phyloP scores from a whole-genome alignment of 2,888 invertebrate species.

The Lasioglossum malachurum region DNA sequence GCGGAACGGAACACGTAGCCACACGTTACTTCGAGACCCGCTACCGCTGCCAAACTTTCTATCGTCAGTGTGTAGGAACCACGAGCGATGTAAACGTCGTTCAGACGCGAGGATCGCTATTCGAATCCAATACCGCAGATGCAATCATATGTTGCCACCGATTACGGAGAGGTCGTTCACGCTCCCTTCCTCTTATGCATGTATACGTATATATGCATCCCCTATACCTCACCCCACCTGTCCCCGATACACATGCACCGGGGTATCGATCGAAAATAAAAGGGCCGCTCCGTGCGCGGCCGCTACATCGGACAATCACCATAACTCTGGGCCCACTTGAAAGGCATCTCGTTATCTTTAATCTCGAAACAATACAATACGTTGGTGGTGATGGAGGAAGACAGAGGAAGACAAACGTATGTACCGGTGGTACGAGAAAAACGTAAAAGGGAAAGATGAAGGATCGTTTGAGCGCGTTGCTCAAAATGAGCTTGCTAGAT shows the following conservation, averaged over 20 bases:
- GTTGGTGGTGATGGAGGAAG: constrained; percentile 50
- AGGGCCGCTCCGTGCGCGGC: constrained; percentile 64
- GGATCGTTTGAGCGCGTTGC: background rate
- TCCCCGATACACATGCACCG: constrained; percentile 54
- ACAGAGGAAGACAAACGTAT: constrained; percentile 24
- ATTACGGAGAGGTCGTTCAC: constrained; percentile 61
- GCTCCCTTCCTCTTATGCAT: constrained; percentile 41
- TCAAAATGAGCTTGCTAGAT: background rate
- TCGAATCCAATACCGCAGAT: constrained; percentile 54
- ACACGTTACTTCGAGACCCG: background rate
- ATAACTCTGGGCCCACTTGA: constrained; percentile 69
- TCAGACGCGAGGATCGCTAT: constrained; percentile 31
- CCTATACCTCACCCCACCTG: background rate
- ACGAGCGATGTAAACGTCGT: constrained; percentile 23
- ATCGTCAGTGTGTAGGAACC: background rate
- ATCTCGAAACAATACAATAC: constrained; percentile 75
- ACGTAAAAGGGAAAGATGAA: constrained; percentile 37
- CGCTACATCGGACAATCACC: constrained; percentile 68
- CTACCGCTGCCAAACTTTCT: background rate
- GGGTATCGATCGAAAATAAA: constrained; percentile 68
- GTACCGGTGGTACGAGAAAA: constrained; percentile 24
- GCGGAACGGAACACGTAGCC: background rate
- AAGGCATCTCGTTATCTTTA: constrained; percentile 73
- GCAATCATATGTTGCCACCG: constrained; percentile 61
- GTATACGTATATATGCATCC: constrained; percentile 28